Conservation (phyloP, 2,113 vertebrate genomes). For the Corythornis vintsioides region DNA sequence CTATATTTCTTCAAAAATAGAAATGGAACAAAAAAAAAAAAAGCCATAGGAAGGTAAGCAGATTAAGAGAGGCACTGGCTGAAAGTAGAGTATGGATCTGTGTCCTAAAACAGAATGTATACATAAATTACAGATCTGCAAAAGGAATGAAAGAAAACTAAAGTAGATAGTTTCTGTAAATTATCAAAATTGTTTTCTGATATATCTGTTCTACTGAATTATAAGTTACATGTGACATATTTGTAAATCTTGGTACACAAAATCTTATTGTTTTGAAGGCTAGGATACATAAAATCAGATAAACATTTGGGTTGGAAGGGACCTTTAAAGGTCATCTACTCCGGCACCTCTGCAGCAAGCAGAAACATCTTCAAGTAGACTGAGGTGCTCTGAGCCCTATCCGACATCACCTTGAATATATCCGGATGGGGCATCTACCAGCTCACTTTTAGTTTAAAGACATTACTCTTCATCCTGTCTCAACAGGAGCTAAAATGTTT, state of each 20-base stretch:
- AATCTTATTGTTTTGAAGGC: neutral
- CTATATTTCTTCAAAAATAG: neutral
- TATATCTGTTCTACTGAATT: neutral
- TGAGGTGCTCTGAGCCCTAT: neutral
- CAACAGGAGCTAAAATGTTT: neutral
- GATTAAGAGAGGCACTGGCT: neutral
- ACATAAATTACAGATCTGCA: neutral
- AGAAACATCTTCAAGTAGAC: neutral
- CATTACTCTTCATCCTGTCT: neutral
- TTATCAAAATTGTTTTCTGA: neutral
- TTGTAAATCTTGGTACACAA: neutral
- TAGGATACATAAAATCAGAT: neutral
- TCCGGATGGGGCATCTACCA: rapidly evolving
- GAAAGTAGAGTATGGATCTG: neutral
- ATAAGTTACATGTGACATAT: neutral
- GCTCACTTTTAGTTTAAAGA: neutral
- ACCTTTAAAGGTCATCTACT: neutral
- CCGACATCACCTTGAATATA: neutral
- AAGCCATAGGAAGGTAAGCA: neutral
- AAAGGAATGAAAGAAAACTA: neutral
- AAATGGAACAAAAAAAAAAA: neutral
- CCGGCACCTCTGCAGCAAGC: neutral
- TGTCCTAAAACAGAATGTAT: neutral
- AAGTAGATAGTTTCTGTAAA: neutral
- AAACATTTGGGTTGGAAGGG: neutral